Conservation (phyloP, 2,888 invertebrate genomes). For the Agrilus mali region DNA sequence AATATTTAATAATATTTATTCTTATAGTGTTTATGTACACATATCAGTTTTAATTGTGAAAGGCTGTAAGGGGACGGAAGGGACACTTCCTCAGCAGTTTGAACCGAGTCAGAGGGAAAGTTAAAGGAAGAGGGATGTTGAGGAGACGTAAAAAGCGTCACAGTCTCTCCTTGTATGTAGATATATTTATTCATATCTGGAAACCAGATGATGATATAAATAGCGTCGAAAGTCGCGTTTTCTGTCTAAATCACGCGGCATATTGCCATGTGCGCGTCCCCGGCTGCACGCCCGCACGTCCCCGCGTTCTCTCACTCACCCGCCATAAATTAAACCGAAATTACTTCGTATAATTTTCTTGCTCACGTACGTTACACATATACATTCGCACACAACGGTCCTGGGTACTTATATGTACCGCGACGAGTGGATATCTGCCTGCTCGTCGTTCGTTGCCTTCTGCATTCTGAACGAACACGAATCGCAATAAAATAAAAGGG, state of each 20-base stretch:
- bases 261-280: constrained; percentile 28
- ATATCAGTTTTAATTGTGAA: no score
- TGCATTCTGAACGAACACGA: constrained; percentile 8
- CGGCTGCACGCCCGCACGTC: constrained; percentile 6
- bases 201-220: constrained; percentile 33
- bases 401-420: no score
- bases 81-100: no score
- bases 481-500: constrained; percentile 10
- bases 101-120: no score
- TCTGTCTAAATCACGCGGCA: constrained; percentile 33
- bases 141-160: no score
- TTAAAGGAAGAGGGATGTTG: no score
- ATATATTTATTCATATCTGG: constrained; percentile 33
- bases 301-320: constrained; percentile 6
- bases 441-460: no score
- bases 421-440: no score
- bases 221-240: constrained; percentile 31
- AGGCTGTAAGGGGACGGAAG: no score
- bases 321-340: constrained; percentile 29
- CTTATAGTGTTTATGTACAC: no score
- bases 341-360: constrained; percentile 27
- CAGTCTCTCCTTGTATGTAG: constrained; percentile 17
- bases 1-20: no score
- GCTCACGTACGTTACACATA: constrained; percentile 20
- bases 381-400: constrained; percentile 1